Base-by-base conservation (phyloP, 2,888 invertebrate genomes). In the Cephus nigrinus region DNA sequence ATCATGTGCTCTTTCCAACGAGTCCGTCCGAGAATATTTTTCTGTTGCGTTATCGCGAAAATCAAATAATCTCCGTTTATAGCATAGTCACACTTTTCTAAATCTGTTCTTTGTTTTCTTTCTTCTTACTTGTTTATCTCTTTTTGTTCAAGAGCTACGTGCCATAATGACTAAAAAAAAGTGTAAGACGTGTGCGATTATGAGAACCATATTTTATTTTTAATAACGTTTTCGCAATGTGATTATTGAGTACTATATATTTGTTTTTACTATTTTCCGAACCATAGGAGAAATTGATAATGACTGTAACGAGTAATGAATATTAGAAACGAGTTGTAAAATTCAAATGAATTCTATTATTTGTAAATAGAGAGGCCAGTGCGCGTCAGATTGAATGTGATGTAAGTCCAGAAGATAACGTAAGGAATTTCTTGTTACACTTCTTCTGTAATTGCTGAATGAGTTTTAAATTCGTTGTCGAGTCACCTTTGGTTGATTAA, bases 111-210 rank as follows among this genome's bases (percentile, higher is more conserved):
- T 40, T 40, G 4, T 40, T 40, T 40, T 5, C 40, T 55, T 23
- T 23, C 55, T 55, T 55, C 23, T 55, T 23, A 55, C 23, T 55
- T 55, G 55, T 55, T 55, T 40, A 15, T 15, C 15, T 40, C 5
- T 55, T 2, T 23, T 55, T 55, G 55, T 55, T 9, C 23, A 9
- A 55, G 23, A 55, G 71, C 71, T 71, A 71, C 30, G 71, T 71
- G 71, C 71, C 71, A 71, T 71, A 71, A 71, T 32, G 71, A 71
- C 71, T 30, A n/a, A 71, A 30, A 33, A 23, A 23, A 55, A 55
- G 55, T 23, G 55, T 23, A 55, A 23, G 9, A 55, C 55, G 55
- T 55, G 55, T 55, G 55, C 23, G 23, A 9, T 55, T 55, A 23
- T 23, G 23, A 55, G 55, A 23, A 55, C 23, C 5, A 55, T 2